phyloP scores from a whole-genome alignment of 1,140 invertebrate genomes.

The Monochamus saltuarius region DNA sequence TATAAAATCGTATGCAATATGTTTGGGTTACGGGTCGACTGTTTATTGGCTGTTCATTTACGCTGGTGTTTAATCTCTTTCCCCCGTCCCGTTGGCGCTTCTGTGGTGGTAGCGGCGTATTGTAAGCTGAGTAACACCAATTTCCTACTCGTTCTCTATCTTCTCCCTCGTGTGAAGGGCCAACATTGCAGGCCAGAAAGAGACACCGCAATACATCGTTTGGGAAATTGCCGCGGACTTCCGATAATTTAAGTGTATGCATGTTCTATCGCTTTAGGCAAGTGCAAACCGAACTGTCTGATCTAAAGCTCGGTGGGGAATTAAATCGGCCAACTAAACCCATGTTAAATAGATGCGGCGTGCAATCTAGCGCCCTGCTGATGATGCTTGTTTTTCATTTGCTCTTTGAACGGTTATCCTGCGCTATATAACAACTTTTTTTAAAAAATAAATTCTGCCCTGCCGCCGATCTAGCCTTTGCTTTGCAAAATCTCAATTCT shows the following conservation, averaged over 20 bases:
- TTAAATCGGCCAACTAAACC: slow-evolving; percentile 47
- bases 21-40: slow-evolving; percentile 31
- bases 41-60: slow-evolving; percentile 44
- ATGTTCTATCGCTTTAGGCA: slow-evolving; percentile 48
- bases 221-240: slow-evolving; percentile 43
- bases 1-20: slow-evolving; percentile 18
- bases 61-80: slow-evolving; percentile 42
- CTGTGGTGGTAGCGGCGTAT: slow-evolving; percentile 5
- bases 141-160: slow-evolving; percentile 18
- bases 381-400: slow-evolving; percentile 25
- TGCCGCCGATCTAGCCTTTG: slow-evolving; percentile 6
- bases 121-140: slow-evolving; percentile 20
- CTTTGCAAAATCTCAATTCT: slow-evolving; percentile 13
- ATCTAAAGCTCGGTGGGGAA: slow-evolving; percentile 46
- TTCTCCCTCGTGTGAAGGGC: slow-evolving; percentile 6
- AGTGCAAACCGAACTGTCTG: slow-evolving; percentile 46
- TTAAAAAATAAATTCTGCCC: slow-evolving; percentile 6
- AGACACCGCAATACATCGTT: slow-evolving; percentile 14
- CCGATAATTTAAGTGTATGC: slow-evolving; percentile 49
- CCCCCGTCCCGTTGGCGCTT: slow-evolving; percentile 15
- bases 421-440: slow-evolving; percentile 23
- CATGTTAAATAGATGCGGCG: slow-evolving; percentile 34
- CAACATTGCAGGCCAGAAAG: background rate
- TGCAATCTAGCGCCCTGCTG: slow-evolving; percentile 16
- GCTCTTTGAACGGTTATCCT: slow-evolving; percentile 22